Evolutionary conservation across 2,888 invertebrate genomes (phyloP).

Genomic region (Lissonota sp.): DNA sequence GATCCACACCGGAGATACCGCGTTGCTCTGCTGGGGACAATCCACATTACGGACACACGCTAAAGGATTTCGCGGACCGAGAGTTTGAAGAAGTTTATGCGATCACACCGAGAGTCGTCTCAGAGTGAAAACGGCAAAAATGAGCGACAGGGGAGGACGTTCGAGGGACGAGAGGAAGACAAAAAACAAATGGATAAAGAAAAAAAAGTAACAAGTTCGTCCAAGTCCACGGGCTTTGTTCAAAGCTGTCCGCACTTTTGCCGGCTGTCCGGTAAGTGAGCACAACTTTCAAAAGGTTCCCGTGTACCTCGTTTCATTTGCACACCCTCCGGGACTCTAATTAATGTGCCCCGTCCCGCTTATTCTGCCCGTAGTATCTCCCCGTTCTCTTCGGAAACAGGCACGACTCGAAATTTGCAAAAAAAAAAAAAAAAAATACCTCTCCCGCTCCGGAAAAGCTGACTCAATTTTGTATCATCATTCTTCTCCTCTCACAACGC

Average conservation of each 20-base stretch:
- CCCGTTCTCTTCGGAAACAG: too few relatives aligned
- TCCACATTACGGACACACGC: slow-evolving; percentile 26
- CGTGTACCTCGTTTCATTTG: slow-evolving; percentile 9
- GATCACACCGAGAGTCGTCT: slow-evolving; percentile 31
- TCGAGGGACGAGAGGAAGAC: background rate
- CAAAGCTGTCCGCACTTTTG: slow-evolving; percentile 44
- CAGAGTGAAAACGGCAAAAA: background rate
- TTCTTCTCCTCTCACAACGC: background rate
- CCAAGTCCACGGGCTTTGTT: slow-evolving; percentile 34
- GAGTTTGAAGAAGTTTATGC: slow-evolving; percentile 59
- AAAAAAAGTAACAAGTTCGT: slow-evolving; percentile 36
- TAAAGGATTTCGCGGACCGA: slow-evolving; percentile 34
- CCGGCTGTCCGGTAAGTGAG: slow-evolving; percentile 39
- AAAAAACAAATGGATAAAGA: background rate
- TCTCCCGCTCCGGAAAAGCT: background rate
- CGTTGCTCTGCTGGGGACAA: slow-evolving; percentile 44
- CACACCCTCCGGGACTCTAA: slow-evolving; percentile 22
- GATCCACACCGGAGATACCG: slow-evolving; percentile 26
- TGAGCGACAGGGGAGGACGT: background rate
- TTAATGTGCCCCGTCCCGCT: slow-evolving; percentile 33
- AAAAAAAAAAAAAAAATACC: too few relatives aligned
- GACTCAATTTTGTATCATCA: background rate
- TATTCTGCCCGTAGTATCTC: background rate
- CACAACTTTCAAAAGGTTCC: slow-evolving; percentile 41
- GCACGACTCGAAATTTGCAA: too few relatives aligned